Conservation (phyloP, 2,888 invertebrate species). For the Agapostemon virescens region DNA sequence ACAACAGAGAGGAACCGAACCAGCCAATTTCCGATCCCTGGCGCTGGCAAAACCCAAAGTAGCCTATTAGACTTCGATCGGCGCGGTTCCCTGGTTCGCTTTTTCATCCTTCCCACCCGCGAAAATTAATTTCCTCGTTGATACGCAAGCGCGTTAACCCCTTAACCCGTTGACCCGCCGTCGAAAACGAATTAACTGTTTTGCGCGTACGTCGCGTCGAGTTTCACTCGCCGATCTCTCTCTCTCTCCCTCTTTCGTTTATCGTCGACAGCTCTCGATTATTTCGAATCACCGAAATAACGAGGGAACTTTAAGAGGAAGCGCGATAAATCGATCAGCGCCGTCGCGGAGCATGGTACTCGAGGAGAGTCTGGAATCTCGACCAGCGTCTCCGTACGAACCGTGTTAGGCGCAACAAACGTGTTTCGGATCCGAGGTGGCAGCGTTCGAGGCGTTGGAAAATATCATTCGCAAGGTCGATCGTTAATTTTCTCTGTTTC, state of each 20-base stretch:
- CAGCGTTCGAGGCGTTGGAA: too few relatives aligned
- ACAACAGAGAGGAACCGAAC: constrained; percentile 1
- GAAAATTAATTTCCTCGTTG: constrained; percentile 12
- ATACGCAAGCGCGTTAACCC: neutral
- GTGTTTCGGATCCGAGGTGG: too few relatives aligned
- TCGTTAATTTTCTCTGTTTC: neutral
- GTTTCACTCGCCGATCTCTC: neutral
- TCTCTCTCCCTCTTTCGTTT: neutral
- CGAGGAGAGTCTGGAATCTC: too few relatives aligned
- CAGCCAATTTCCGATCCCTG: neutral
- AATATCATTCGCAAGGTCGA: too few relatives aligned
- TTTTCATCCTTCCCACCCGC: neutral
- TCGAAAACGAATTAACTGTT: neutral
- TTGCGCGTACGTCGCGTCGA: neutral
- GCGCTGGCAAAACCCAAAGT: neutral
- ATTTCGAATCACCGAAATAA: neutral
- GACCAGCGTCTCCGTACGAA: too few relatives aligned
- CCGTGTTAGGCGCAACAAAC: too few relatives aligned
- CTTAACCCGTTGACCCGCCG: neutral
- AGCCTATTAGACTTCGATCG: constrained; percentile 11
- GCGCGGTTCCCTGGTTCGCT: neutral
- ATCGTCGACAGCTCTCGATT: neutral
- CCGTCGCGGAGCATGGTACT: too few relatives aligned
- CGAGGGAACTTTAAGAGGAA: neutral
- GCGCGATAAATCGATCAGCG: too few relatives aligned